A percentile compares a stretch with the other conserved stretches of the same genome.
Conservation (phyloP, 1,140 invertebrate genomes). For the Berghia stephanieae region DNA sequence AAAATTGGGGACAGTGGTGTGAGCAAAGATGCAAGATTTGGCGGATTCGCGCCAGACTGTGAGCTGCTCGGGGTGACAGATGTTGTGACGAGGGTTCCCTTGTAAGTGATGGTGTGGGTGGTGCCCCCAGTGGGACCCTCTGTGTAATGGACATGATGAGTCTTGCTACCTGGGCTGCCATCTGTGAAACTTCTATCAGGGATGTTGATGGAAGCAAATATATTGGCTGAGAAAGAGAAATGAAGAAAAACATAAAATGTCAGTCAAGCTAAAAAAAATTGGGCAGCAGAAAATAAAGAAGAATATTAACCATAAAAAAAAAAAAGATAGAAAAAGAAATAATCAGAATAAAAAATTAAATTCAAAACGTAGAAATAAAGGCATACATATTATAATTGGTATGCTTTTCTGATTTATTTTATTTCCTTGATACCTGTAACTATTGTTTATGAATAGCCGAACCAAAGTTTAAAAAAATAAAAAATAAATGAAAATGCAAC, state of each 20-base stretch:
- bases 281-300: background rate
- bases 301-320: background rate
- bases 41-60: slow-evolving; percentile 40
- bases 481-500: background rate
- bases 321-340: slow-evolving; percentile 24
- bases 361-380: no score
- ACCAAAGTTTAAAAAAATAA: background rate
- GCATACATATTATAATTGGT: no score
- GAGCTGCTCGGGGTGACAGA: slow-evolving; percentile 50
- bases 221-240: slow-evolving; percentile 43
- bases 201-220: slow-evolving; percentile 58
- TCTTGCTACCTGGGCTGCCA: slow-evolving; percentile 43
- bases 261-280: background rate
- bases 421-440: no score
- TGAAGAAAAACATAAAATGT: background rate
- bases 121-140: slow-evolving; percentile 36
- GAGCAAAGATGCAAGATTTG: slow-evolving; percentile 46
- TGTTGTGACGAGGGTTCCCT: slow-evolving; percentile 63
- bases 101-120: slow-evolving; percentile 64
- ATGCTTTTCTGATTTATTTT: no score
- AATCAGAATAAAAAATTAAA: background rate
- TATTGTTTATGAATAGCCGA: no score
- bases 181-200: slow-evolving; percentile 48
- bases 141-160: slow-evolving; percentile 35
- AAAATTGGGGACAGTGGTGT: slow-evolving; percentile 58